Base-by-base conservation (phyloP, 2,113 vertebrate species). In the Notarius lentiginosus region DNA sequence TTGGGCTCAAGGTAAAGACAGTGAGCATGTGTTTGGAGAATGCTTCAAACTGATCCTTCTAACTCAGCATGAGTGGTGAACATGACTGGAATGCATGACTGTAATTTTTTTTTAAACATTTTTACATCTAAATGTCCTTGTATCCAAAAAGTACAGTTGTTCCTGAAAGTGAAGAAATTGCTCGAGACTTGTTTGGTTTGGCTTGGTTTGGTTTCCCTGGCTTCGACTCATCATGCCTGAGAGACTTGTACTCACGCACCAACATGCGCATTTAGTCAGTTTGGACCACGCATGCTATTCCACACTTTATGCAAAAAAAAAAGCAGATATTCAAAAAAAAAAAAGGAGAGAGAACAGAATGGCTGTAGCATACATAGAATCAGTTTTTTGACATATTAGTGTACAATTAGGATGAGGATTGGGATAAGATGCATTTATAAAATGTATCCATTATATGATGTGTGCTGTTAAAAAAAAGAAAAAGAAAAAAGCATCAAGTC, bases 161-260 rank as follows among this genome's bases (percentile, higher is more conserved):
- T 68, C 12, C 73, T 84, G 55, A 34, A 58, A 34, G 27, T 58
- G 53, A 79, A 79, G 6, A 1, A 81, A 8, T 79, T 55, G 24
- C 2, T 17, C 14, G 27, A 61, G 30, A 80, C 10, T 41, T 20
- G 7, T 30, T 20, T 20, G 55, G 18, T 30, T 49, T 56, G 12
- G 55, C 2, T 34, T 60, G 7, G 15, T 24, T 70, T 66, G 15
- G n/a, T 47, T 34, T 66, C 17, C 79, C 83, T 75, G 79, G 51
- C 49, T 49, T 88, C 24, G 30, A 15, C 83, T 73, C 24, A 56
- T 81, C 68, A 73, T 47, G 83, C 68, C 87, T 88, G 55, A 80
- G 15, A 60, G 20, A 49, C 30, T 72, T 9, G 2, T 41, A 47
- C 30, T 8, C 22, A 12, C 11, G 15, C 17, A 17, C 10, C 27